phyloP scores from a whole-genome alignment of 2,888 invertebrate species.

The Pecten maximus region DNA sequence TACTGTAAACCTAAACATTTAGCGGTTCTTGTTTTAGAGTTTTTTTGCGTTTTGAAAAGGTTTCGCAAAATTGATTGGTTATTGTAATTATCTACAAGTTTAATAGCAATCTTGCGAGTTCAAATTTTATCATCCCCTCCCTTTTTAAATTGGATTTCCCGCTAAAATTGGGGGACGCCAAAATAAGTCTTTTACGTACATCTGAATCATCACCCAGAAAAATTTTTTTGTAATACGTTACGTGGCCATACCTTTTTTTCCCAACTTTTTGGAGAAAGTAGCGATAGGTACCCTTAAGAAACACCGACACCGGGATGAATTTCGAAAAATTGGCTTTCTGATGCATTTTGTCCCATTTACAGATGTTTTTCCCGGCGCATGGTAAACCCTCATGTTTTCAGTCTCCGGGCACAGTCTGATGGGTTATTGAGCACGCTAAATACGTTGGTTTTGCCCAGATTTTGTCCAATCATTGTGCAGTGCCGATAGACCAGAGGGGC shows the following conservation, averaged over 20 bases:
- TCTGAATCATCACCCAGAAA: too few species aligned
- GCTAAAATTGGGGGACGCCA: too few species aligned
- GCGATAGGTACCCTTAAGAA: constrained; percentile 60
- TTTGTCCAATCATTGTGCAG: background rate
- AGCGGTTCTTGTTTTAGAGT: too few species aligned
- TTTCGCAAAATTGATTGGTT: too few species aligned
- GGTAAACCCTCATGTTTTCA: constrained; percentile 61
- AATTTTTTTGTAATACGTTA: background rate
- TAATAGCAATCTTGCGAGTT: too few species aligned
- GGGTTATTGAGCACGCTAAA: constrained; percentile 59
- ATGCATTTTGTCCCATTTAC: constrained; percentile 57
- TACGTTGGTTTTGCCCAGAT: background rate
- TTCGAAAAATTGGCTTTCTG: constrained; percentile 56
- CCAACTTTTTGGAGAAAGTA: constrained; percentile 54
- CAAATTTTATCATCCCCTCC: too few species aligned
- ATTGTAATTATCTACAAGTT: too few species aligned
- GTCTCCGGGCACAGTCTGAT: constrained; percentile 60
- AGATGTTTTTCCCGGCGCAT: constrained; percentile 56
- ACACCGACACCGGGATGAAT: constrained; percentile 69
- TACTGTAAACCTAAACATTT: too few species aligned
- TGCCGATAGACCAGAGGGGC: background rate
- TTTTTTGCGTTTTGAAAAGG: too few species aligned
- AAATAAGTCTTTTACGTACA: too few species aligned
- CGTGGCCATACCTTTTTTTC: constrained; percentile 31
- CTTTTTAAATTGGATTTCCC: too few species aligned